phyloP scores from a whole-genome alignment of 35 echinoderm and acorn worm species.

The Ophioderma brevispina region DNA sequence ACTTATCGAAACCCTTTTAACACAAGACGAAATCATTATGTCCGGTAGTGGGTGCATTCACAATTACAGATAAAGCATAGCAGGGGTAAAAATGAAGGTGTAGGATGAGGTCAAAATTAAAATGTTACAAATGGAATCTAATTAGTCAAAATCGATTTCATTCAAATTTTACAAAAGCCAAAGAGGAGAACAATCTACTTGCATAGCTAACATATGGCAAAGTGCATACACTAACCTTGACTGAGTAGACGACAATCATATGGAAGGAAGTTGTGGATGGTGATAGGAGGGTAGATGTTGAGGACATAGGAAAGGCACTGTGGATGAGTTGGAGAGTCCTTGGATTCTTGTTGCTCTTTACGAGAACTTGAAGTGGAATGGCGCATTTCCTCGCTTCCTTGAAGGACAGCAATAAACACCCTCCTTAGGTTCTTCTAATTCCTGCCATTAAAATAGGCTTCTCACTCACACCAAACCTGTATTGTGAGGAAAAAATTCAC shows the following conservation, averaged over 20 bases:
- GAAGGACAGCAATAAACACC: slow-evolving; percentile 49
- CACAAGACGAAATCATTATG: no score
- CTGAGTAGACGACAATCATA: slow-evolving; percentile 94
- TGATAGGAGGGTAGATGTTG: slow-evolving; percentile 90
- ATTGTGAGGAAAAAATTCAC: no score
- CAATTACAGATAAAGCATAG: no score
- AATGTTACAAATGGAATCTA: no score
- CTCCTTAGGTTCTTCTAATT: slow-evolving; percentile 68
- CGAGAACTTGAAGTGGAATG: slow-evolving; percentile 73
- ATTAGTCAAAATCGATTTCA: no score
- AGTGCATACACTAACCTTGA: slow-evolving; percentile 61
- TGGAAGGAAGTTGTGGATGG: slow-evolving; percentile 95
- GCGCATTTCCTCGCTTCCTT: slow-evolving; percentile 52
- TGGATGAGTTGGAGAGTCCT: background rate
- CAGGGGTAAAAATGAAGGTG: no score
- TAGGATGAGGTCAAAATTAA: no score
- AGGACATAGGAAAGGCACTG: slow-evolving; percentile 81
- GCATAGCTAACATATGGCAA: no score
- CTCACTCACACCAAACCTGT: slow-evolving; percentile 68
- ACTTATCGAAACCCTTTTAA: no score
- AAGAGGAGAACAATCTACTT: no score
- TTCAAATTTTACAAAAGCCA: no score
- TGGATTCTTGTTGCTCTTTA: slow-evolving; percentile 38
- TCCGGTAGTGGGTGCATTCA: no score
- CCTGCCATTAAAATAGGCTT: slow-evolving; percentile 80